phyloP scores from a whole-genome alignment of 1,140 invertebrate species.

The Cotesia chilonis region DNA sequence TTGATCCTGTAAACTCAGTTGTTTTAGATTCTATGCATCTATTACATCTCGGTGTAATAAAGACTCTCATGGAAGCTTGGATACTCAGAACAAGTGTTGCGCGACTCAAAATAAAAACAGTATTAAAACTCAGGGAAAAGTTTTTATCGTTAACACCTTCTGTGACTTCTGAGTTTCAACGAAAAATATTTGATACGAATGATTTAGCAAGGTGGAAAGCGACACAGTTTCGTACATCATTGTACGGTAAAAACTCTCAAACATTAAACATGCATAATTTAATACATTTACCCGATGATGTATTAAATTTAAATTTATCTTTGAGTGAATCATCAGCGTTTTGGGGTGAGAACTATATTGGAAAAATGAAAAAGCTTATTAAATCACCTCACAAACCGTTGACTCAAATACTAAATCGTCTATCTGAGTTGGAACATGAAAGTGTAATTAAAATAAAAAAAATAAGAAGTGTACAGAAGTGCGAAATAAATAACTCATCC shows the following conservation, averaged over 20 bases:
- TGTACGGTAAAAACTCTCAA: too few relatives aligned
- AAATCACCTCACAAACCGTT: too few relatives aligned
- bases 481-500: too few relatives aligned
- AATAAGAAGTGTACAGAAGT: neutral
- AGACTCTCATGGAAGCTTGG: slow-evolving; percentile 29
- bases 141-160: slow-evolving; percentile 13
- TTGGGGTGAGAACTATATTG: too few relatives aligned
- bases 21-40: slow-evolving; percentile 35
- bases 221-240: slow-evolving; percentile 13
- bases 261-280: too few relatives aligned
- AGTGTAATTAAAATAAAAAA: too few relatives aligned
- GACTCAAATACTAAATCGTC: too few relatives aligned
- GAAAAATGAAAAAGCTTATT: too few relatives aligned
- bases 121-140: neutral
- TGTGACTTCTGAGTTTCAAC: slow-evolving; percentile 28
- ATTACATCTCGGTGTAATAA: slow-evolving; percentile 24
- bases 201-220: slow-evolving; percentile 32
- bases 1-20: slow-evolving; percentile 22
- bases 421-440: too few relatives aligned
- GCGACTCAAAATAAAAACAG: neutral
- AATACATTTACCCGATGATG: too few relatives aligned
- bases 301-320: too few relatives aligned
- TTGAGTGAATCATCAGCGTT: too few relatives aligned
- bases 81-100: neutral
- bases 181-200: slow-evolving; percentile 27